Percentiles rank a stretch among this genome's conserved stretches.
phyloP scores from a whole-genome alignment of 2,888 invertebrate genomes.

The Agrotis segetum region DNA sequence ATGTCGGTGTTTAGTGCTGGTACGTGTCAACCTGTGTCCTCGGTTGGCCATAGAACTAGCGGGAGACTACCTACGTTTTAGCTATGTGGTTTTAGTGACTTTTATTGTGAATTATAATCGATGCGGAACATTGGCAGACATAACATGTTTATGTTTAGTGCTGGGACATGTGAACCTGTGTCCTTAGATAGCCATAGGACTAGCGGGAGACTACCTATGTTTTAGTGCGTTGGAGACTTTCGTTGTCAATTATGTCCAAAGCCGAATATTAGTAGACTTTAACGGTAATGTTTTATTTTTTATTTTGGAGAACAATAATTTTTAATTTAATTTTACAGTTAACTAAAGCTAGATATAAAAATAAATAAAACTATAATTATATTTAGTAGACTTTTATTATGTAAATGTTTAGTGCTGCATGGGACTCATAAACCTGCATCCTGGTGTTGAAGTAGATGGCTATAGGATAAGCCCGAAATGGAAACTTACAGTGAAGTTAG shows the following conservation, averaged over 20 bases:
- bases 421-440: slow-evolving; percentile 8
- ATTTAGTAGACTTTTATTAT: too few relatives aligned
- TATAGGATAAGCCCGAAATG: neutral
- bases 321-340: too few relatives aligned
- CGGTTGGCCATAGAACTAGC: slow-evolving; percentile 38
- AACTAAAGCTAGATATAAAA: too few relatives aligned
- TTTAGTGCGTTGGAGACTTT: neutral
- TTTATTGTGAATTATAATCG: neutral
- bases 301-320: too few relatives aligned
- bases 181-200: slow-evolving; percentile 43
- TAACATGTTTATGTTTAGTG: too few relatives aligned
- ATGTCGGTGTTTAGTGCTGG: slow-evolving; percentile 71
- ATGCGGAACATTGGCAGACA: neutral
- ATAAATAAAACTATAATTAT: too few relatives aligned
- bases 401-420: too few relatives aligned
- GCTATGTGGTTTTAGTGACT: neutral
- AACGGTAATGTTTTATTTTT: too few relatives aligned
- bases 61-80: neutral
- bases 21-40: slow-evolving; percentile 64
- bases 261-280: too few relatives aligned
- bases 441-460: slow-evolving; percentile 51
- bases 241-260: neutral
- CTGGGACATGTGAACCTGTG: slow-evolving; percentile 61
- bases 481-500: neutral
- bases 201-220: slow-evolving; percentile 7